phyloP scores from a whole-genome alignment of 92 coral and sea anemone species.

The Blastomussa wellsi region DNA sequence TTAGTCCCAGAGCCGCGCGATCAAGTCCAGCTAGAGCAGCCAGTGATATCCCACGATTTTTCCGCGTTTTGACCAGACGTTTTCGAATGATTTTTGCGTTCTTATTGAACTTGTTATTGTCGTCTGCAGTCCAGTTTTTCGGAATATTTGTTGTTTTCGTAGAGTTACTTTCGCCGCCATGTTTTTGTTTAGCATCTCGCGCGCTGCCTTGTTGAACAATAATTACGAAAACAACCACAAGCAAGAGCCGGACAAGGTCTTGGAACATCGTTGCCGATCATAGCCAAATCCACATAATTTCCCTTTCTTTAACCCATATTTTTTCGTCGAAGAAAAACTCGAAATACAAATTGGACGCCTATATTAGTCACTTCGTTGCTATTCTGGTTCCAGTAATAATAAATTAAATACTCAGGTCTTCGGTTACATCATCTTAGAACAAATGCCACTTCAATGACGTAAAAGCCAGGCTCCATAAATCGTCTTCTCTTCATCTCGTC shows the following conservation, averaged over 20 bases:
- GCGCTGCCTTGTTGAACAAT: constrained; percentile 12
- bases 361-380: constrained; percentile 11
- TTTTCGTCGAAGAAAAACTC: background rate
- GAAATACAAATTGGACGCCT: constrained; percentile 8
- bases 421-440: constrained; percentile 77
- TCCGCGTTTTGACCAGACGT: constrained; percentile 40
- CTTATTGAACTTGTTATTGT: constrained; percentile 23
- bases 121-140: constrained; percentile 20
- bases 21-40: constrained; percentile 41
- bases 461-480: constrained; percentile 17
- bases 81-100: background rate
- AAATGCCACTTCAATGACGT: constrained; percentile 79
- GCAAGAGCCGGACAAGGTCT: constrained; percentile 50
- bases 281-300: constrained; percentile 39
- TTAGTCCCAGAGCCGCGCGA: constrained; percentile 59
- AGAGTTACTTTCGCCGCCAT: constrained; percentile 17
- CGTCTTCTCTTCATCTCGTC: background rate
- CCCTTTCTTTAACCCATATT: constrained; percentile 53
- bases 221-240: constrained; percentile 52
- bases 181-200: constrained; percentile 11
- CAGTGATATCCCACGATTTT: constrained; percentile 48
- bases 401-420: constrained; percentile 32
- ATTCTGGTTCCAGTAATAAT: constrained; percentile 40
- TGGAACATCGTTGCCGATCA: constrained; percentile 57
- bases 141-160: constrained; percentile 21